phyloP scores from a whole-genome alignment of 2,888 invertebrate genomes.

The Lochmaea capreae region DNA sequence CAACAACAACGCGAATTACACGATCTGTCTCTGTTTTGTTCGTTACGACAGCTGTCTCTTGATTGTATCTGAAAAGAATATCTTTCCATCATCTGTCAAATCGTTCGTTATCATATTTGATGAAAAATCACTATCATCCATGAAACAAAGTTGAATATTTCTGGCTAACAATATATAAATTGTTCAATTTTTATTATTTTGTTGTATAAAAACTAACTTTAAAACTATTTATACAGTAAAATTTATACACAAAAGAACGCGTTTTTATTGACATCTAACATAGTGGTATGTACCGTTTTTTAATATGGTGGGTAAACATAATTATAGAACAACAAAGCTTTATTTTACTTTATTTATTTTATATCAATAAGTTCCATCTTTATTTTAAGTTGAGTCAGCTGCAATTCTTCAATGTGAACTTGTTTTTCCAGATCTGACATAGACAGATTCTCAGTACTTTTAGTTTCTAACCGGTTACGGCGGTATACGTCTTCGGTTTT shows the following conservation, averaged over 20 bases:
- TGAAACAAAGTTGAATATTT: too few species aligned
- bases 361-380: slow-evolving; percentile 3
- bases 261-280: neutral
- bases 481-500: neutral
- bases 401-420: slow-evolving; percentile 33
- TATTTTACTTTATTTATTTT: slow-evolving; percentile 3
- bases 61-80: neutral
- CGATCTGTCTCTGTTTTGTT: neutral
- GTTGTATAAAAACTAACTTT: neutral
- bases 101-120: neutral
- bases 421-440: slow-evolving; percentile 25
- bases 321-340: neutral
- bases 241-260: neutral
- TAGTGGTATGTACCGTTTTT: neutral
- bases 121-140: neutral
- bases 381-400: slow-evolving; percentile 28
- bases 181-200: neutral
- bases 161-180: too few species aligned
- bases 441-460: slow-evolving; percentile 15
- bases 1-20: slow-evolving; percentile 33
- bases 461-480: slow-evolving; percentile 6
- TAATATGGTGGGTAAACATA: neutral
- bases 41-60: neutral
- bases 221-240: neutral
- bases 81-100: neutral